Evolutionary conservation across 2,888 invertebrate species (phyloP).

Genomic region (Caenorhabditis sp.): DNA sequence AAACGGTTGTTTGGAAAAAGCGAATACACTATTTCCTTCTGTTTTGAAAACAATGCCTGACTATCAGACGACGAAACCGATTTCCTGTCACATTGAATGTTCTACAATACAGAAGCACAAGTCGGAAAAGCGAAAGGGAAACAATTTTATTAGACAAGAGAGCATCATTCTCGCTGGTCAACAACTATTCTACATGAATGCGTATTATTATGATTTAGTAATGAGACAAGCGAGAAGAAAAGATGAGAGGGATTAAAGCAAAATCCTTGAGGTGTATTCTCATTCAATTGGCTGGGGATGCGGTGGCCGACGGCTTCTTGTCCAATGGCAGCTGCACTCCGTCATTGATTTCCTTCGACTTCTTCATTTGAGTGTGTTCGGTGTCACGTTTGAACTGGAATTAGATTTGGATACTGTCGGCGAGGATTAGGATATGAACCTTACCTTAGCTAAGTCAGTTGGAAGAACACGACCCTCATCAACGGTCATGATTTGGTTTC

Average conservation of each 20-base stretch:
- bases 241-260: constrained; percentile 13
- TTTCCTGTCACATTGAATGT: background rate
- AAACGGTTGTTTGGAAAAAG: too few species aligned
- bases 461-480: constrained; percentile 28
- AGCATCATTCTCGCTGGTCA: constrained; percentile 17
- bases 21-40: too few species aligned
- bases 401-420: background rate
- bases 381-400: constrained; percentile 43
- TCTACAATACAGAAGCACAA: background rate
- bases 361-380: constrained; percentile 17
- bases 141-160: constrained; percentile 39
- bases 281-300: constrained; percentile 13
- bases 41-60: too few species aligned
- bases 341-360: constrained; percentile 52
- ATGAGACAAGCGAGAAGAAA: constrained; percentile 26
- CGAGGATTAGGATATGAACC: background rate
- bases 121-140: constrained; percentile 2
- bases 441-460: constrained; percentile 9
- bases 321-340: constrained; percentile 48
- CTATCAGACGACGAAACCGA: background rate
- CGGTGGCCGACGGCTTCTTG: constrained; percentile 42
- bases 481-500: background rate
- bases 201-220: constrained; percentile 37
- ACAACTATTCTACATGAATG: constrained; percentile 45
- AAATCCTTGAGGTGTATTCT: constrained; percentile 22